Base-by-base conservation (phyloP, 2,113 vertebrate genomes). In the Aegithalos caudatus region DNA sequence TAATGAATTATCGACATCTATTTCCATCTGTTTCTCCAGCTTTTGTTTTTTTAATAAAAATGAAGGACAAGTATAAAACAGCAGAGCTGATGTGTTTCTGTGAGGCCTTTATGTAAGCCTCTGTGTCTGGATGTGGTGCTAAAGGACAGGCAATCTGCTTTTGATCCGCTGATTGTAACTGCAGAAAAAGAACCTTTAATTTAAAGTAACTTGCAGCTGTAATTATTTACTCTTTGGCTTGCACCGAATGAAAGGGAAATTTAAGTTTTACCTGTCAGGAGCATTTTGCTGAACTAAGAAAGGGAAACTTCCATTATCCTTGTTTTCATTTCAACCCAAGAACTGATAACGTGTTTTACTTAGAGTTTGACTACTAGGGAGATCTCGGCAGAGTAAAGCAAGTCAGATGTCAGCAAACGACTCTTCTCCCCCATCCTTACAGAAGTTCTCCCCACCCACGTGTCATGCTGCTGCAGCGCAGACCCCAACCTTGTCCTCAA, bases 341-440 rank as follows among this genome's bases (percentile, higher is more conserved):
- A 82, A 84, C 90, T 56, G 58, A 45, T 91, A 92, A 86, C 31
- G 2, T 74, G 21, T 73, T 91, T 90, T 96, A 90, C 70, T 92
- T 89, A 93, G 86, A 83, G 86, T 94, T 96, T 94, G 83, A 97
- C 96, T 97, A 51, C 93, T 96, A 53, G 73, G 60, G 79, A 86
- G 88, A 72, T 90, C 96, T 97, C 8, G 58, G 71, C 96, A 85
- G 92, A 94, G 40, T 93, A 98, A 98, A 98, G 93, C 97, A 98
- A 98, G 98, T 97, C 99, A 98, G 99, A 99, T 99, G 99, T 99
- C 99, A 99, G 98, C 99, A 98, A 98, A 98, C 95, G 97, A 97
- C 97, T 99, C 98, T 94, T 98, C 98, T 98, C 99, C 99, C 97
- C 98, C 99, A 95, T 98, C 99, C 97, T 98, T 99, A 96, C 99